Base-by-base conservation (phyloP, 2,113 vertebrate species). In the Oncorhynchus mykiss region DNA sequence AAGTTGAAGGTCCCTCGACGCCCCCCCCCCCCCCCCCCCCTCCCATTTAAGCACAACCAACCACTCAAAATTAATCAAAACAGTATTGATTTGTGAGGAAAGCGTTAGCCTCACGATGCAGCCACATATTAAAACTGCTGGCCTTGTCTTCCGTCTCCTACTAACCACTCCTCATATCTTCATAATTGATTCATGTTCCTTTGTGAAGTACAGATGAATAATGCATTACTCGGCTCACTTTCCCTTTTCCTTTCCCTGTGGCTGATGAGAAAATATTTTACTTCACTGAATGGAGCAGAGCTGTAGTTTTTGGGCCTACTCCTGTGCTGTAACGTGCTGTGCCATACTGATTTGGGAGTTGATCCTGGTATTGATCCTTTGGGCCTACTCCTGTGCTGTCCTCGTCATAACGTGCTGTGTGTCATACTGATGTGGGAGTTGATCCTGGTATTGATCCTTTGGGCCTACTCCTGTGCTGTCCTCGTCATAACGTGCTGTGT, bases 181-280 rank as follows among this genome's bases (percentile, higher is more conserved):
- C 95, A 93, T 95, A 96, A 97, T 93, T 96, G 95, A 97, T 95
- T 96, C 94, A 95, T 96, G 92, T 92, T 95, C 93, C 93, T 95
- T 94, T 91, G 91, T 91, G 92, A 92, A 92, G 88, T 92, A 86
- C 89, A 76, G 90, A 93, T 96, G 87, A 96, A 97, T 96, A 95
- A 96, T 96, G 94, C 94, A 96, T 94, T 89, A 92, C 87, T 91
- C 85, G 86, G 89, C 84, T 88, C 88, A 88, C 86, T 92, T 34
- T 34, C 34, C 34, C 7, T 34, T 34, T 34, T 34, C 31, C 31
- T 34, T 34, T 91, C 92, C 92, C 95, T 85, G 87, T 90, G 93
- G 93, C 91, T 95, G 94, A 95, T 93, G 92, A 93, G 94, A 96
- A 96, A 95, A 95, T 95, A 92, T 95, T 96, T 97, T 95, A 95